These are phyloP conservation scores for Conus ventricosus DNA, from an alignment of 1,140 invertebrate species.

Conservation along the genomic window DNA sequence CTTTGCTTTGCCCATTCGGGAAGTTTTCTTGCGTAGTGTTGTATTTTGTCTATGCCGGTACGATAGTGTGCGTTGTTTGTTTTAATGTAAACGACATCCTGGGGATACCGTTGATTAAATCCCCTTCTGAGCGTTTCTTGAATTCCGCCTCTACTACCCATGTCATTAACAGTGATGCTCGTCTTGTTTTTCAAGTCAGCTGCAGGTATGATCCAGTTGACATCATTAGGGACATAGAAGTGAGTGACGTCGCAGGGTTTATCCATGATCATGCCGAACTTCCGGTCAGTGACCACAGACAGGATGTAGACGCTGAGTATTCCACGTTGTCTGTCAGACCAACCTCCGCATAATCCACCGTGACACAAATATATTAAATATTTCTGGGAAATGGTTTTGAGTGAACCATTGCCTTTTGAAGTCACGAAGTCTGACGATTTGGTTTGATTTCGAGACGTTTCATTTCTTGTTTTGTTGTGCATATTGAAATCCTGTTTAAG, in stretches of 20 bases:
- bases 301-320: slow-evolving; percentile 49
- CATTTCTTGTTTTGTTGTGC: not conserved
- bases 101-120: slow-evolving; percentile 32
- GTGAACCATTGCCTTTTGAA: not conserved
- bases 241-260: slow-evolving; percentile 49
- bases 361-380: slow-evolving; percentile 55
- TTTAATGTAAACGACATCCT: slow-evolving; percentile 48
- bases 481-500: too few species aligned
- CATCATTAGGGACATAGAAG: slow-evolving; percentile 47
- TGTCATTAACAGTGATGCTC: not conserved
- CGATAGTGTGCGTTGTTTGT: slow-evolving; percentile 41
- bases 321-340: slow-evolving; percentile 54
- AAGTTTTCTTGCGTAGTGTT: not conserved
- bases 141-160: not conserved
- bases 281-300: slow-evolving; percentile 39
- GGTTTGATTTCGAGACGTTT: too few species aligned
- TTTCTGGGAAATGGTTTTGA: not conserved
- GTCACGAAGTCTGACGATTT: not conserved
- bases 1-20: slow-evolving; percentile 28
- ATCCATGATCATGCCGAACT: slow-evolving; percentile 49
- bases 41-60: slow-evolving; percentile 14
- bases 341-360: slow-evolving; percentile 49
- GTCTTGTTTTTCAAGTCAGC: slow-evolving; percentile 17
- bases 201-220: slow-evolving; percentile 41
- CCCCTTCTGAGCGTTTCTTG: not conserved